Evolutionary conservation across 1,140 invertebrate genomes (phyloP), one percentile per base, ranked within the genome.

Genomic region (Formica selysi): DNA sequence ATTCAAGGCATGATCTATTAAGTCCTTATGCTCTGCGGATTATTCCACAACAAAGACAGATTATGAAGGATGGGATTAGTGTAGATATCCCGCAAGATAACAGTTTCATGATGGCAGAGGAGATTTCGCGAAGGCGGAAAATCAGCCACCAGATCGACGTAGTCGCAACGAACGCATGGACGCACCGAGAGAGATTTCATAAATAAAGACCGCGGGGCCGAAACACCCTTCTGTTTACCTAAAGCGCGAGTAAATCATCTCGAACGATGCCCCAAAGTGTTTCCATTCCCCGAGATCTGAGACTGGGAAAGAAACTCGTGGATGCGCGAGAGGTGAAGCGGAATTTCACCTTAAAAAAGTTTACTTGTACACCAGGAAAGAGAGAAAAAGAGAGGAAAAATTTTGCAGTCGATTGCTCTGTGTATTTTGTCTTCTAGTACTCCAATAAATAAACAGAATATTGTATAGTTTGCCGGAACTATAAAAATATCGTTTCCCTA

Each of bases 151-250:
- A 16, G 22, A 51, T 11, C 26, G 36, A 36, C 48, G 32, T 7
- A 11, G 22, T 51, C 16, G 44, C 13, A 22, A 68, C 29, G 16
- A 61, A 76, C 16, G 19, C 10, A 44, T 19, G 48, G 16, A 51
- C 44, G 7, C 11, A n/a, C 19, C 38, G 26, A 13, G 16, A 38
- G 32, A 26, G 38, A 73, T 81, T 81, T 71, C 79, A 73, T 81
- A 81, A 81, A 81, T 71, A 81, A 71, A 71, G 76, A 68, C 32
- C n/a, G n/a, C 29, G 44, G n/a, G 19, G 16, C 65, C 22, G 11
- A 59, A 81, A 73, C 51, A 73, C 51, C 38, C 67, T 51, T 70
- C 61, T 54, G 79, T 81, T 81, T 81, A 73, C 19, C 38, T 54
- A n/a, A 71, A 71, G 11, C 51, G 11, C 22, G 51, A 57, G 19